Evolutionary conservation across 1,140 invertebrate species (phyloP).

Genomic region (Planococcus citri): DNA sequence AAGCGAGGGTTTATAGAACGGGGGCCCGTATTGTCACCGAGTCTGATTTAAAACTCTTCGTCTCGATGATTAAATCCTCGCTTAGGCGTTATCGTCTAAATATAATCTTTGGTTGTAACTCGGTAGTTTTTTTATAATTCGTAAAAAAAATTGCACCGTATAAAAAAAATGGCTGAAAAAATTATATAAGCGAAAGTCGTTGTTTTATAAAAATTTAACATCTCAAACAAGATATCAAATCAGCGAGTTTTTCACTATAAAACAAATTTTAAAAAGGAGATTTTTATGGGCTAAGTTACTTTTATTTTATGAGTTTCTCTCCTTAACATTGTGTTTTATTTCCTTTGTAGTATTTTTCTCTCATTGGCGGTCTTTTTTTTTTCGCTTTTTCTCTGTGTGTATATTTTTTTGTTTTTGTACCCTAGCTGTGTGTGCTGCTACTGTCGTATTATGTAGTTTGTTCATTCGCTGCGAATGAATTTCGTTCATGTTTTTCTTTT

Average conservation of each 20-base stretch:
- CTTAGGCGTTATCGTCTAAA: too few relatives aligned
- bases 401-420: neutral
- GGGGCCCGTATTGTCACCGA: too few relatives aligned
- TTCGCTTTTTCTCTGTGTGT: neutral
- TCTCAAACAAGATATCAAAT: conserved; percentile 4
- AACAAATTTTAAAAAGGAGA: conserved; percentile 8
- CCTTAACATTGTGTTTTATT: neutral
- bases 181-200: neutral
- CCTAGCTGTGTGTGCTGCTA: neutral
- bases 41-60: too few relatives aligned
- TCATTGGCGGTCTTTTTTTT: too few relatives aligned
- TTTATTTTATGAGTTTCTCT: conserved; percentile 8
- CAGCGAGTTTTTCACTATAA: neutral
- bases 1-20: too few relatives aligned
- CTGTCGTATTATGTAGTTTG: neutral
- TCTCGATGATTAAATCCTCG: too few relatives aligned
- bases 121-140: too few relatives aligned
- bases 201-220: conserved; percentile 5
- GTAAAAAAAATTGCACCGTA: too few relatives aligned
- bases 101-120: too few relatives aligned
- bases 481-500: neutral
- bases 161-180: too few relatives aligned
- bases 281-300: conserved; percentile 3
- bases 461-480: conserved; percentile 6
- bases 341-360: neutral